phyloP scores from a whole-genome alignment of 2,888 invertebrate species.

The Smittia aterrima region DNA sequence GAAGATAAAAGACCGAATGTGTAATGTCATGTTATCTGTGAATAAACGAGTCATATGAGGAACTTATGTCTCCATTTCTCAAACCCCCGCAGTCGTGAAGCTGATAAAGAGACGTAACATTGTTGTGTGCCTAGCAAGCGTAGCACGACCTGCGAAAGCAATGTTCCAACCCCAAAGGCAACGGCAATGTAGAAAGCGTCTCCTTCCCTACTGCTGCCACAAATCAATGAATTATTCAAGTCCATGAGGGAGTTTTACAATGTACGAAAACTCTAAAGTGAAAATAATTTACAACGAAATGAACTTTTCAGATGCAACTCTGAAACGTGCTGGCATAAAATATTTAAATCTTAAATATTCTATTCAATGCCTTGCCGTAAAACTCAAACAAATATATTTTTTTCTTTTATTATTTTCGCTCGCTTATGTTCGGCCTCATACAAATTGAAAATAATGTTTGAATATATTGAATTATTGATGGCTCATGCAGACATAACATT shows the following conservation, averaged over 20 bases:
- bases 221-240: slow-evolving; percentile 4
- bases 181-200: neutral
- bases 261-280: neutral
- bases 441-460: slow-evolving; percentile 11
- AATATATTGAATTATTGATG: slow-evolving; percentile 10
- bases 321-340: neutral
- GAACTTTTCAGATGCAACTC: neutral
- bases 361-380: neutral
- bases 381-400: neutral
- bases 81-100: neutral
- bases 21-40: slow-evolving; percentile 16
- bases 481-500: neutral
- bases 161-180: neutral
- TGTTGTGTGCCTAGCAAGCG: neutral
- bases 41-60: slow-evolving; percentile 21
- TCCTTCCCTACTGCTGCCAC: neutral
- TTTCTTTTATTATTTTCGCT: neutral
- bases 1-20: slow-evolving; percentile 23
- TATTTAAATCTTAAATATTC: slow-evolving; percentile 4
- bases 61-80: neutral
- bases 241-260: neutral
- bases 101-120: neutral
- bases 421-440: neutral
- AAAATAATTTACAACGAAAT: neutral
- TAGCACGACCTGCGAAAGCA: neutral